A percentile compares a stretch with the other conserved stretches of the same genome.
Conservation (phyloP, 2,797 vertebrate species). For the Synanceia verrucosa region DNA sequence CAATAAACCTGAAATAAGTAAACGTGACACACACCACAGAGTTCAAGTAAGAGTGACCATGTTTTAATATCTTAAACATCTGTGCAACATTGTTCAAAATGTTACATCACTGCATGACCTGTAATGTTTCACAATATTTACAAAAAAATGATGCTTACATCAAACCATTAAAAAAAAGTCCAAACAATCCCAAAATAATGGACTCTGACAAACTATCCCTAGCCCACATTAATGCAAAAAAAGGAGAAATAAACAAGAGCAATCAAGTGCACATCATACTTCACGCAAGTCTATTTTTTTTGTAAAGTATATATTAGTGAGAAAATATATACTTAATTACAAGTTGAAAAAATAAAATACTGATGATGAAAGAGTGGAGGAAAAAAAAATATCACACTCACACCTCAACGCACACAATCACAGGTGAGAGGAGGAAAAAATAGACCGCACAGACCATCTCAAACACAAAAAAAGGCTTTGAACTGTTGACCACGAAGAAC, state of each 20-base stretch:
- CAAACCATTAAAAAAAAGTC: conserved; percentile 85
- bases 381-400: conserved; percentile 51
- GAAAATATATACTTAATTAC: conserved; percentile 84
- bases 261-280: conserved; percentile 89
- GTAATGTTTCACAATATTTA: conserved; percentile 97
- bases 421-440: conserved; percentile 35
- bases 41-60: conserved; percentile 94
- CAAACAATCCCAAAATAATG: conserved; percentile 82
- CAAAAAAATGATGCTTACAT: conserved; percentile 91
- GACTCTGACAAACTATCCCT: conserved; percentile 87
- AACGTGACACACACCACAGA: conserved; percentile 78
- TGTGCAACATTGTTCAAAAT: conserved; percentile 96
- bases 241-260: conserved; percentile 67
- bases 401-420: conserved; percentile 50
- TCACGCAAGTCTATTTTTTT: conserved; percentile 82
- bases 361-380: conserved; percentile 70
- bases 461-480: conserved; percentile 72
- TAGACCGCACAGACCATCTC: conserved; percentile 65
- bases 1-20: conserved; percentile 63
- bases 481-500: conserved; percentile 73
- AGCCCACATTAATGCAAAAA: conserved; percentile 86
- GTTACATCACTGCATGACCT: conserved; percentile 96
- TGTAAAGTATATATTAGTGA: conserved; percentile 88
- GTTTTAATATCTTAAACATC: conserved; percentile 94
- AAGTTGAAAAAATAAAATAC: conserved; percentile 75